These are phyloP conservation scores for Anarrhichthys ocellatus DNA, from an alignment of 2,113 vertebrate species.

Conservation along the genomic window DNA sequence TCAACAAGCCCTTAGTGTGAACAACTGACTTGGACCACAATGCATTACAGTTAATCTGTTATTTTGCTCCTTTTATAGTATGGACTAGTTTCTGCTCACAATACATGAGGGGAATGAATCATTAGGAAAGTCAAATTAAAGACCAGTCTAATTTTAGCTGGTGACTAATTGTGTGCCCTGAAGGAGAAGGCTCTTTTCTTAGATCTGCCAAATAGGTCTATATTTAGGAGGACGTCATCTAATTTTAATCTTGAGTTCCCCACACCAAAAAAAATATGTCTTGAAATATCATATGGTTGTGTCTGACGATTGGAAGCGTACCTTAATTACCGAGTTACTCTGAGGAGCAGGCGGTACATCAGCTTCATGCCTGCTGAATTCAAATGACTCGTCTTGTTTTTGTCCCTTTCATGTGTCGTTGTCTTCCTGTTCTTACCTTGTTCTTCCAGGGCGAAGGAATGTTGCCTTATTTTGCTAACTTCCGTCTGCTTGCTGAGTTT, in stretches of 20 bases:
- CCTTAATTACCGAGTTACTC: not conserved
- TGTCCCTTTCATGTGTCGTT: conserved; percentile 75
- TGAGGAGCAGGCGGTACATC: not conserved
- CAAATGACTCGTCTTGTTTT: conserved; percentile 52
- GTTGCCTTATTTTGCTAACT: conserved; percentile 95
- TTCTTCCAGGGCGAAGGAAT: conserved; percentile 88
- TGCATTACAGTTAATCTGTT: not conserved
- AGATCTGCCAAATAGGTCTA: conserved; percentile 46
- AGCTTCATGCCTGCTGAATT: conserved; percentile 19
- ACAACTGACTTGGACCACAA: not conserved
- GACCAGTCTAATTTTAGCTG: conserved; percentile 45
- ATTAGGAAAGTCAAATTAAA: conserved; percentile 23
- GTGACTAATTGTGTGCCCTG: conserved; percentile 39
- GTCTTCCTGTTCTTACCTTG: conserved; percentile 76
- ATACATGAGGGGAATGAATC: conserved; percentile 18
- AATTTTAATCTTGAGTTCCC: conserved; percentile 3
- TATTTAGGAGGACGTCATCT: conserved; percentile 26
- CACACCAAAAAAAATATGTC: not conserved
- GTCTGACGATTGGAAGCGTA: not conserved
- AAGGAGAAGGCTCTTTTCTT: conserved; percentile 46
- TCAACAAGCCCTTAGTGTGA: not conserved
- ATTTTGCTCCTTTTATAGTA: not conserved
- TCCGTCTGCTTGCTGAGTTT: conserved; percentile 96
- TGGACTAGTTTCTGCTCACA: conserved; percentile 15
- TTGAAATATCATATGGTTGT: not conserved